Evolutionary conservation across 1,140 invertebrate genomes (phyloP).

Genomic region (Venustaconcha ellipsiformis): DNA sequence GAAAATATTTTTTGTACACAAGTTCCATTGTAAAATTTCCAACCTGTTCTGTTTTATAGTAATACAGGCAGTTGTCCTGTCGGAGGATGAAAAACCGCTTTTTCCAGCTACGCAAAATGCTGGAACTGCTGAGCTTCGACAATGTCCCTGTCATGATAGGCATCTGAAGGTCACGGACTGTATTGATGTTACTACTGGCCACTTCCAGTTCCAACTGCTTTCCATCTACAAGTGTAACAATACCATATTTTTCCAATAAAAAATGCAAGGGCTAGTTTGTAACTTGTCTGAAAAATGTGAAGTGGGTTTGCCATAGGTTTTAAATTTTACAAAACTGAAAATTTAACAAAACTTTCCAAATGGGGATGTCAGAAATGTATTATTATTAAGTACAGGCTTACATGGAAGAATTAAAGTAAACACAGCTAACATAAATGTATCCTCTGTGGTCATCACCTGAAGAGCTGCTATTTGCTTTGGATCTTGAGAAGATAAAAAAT

Average conservation of each 20-base stretch:
- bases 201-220: conserved; percentile 89
- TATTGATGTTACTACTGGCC: conserved; percentile 70
- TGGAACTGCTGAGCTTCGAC: conserved; percentile 55
- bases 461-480: too few species aligned
- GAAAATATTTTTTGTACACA: neutral
- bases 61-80: conserved; percentile 93
- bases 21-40: neutral
- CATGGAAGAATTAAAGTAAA: too few species aligned
- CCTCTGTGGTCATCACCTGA: too few species aligned
- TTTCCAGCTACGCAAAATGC: conserved; percentile 76
- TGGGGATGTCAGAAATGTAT: too few species aligned
- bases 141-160: conserved; percentile 62
- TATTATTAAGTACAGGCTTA: too few species aligned
- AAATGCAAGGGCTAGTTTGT: too few species aligned
- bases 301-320: too few species aligned
- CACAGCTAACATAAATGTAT: too few species aligned
- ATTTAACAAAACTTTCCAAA: too few species aligned
- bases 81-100: conserved; percentile 91
- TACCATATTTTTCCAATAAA: conserved; percentile 1
- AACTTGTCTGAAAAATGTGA: too few species aligned
- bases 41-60: conserved; percentile 87
- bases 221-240: conserved; percentile 63
- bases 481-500: too few species aligned
- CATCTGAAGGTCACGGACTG: conserved; percentile 75
- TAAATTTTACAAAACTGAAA: too few species aligned